Conservation (phyloP, 2,113 vertebrate genomes). For the Alligator sinensis region DNA sequence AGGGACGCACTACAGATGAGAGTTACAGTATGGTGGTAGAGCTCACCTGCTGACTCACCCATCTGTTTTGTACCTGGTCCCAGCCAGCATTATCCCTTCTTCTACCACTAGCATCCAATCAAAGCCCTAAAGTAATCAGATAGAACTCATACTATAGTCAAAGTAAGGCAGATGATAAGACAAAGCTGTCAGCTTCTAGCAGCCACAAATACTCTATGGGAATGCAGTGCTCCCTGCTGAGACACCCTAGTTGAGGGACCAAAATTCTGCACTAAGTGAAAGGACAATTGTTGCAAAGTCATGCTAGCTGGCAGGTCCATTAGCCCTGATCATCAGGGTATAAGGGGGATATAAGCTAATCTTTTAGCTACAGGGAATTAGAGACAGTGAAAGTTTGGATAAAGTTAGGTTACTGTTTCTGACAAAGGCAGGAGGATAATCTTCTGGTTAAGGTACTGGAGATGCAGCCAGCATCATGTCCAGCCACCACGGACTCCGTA, state of each 20-base stretch:
- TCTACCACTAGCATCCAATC: neutral
- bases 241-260: neutral
- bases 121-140: neutral
- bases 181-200: neutral
- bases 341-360: neutral
- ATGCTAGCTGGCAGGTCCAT: neutral
- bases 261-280: neutral
- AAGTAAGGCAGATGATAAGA: neutral
- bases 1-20: neutral
- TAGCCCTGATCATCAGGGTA: neutral
- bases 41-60: neutral
- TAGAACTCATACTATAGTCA: neutral
- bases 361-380: neutral
- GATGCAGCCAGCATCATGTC: neutral
- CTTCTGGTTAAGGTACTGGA: neutral
- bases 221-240: neutral
- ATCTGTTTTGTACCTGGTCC: neutral
- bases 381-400: neutral
- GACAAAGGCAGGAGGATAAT: neutral
- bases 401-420: neutral
- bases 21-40: neutral
- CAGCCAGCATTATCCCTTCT: neutral
- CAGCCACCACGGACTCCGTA: too few species aligned
- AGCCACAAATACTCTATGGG: neutral
- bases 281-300: neutral